These are phyloP conservation scores for Zygothrica quintamaculata DNA, from an alignment of 2,888 invertebrate species.

Conservation along the genomic window DNA sequence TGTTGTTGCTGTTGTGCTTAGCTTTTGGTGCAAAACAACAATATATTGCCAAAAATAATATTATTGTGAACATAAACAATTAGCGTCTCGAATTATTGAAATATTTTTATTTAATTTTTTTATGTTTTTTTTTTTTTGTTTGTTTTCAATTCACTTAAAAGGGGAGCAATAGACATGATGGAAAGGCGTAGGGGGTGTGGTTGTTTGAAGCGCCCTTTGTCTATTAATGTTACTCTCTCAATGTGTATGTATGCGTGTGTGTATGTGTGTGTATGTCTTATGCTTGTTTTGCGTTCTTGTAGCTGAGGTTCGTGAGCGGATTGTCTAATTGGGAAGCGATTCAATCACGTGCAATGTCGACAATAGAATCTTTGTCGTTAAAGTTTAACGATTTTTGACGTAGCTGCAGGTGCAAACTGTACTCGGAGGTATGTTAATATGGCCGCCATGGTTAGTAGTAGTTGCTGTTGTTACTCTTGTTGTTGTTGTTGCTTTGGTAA, in stretches of 20 bases:
- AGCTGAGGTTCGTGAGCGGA: constrained; percentile 65
- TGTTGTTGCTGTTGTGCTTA: constrained; percentile 19
- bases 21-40: constrained; percentile 32
- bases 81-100: constrained; percentile 55
- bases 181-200: neutral
- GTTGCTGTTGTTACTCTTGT: constrained; percentile 31
- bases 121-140: too few relatives aligned
- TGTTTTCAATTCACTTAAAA: neutral
- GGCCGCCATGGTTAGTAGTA: constrained; percentile 68
- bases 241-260: neutral
- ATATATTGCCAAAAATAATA: constrained; percentile 62
- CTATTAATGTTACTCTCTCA: constrained; percentile 1
- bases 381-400: constrained; percentile 71
- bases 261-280: constrained; percentile 23
- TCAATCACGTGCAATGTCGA: constrained; percentile 74
- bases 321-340: constrained; percentile 70
- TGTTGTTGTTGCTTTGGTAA: constrained; percentile 50
- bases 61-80: constrained; percentile 61
- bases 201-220: neutral
- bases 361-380: constrained; percentile 76
- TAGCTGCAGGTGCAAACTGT: constrained; percentile 76
- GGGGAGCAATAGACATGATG: neutral
- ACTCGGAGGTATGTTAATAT: constrained; percentile 72
- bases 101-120: constrained; percentile 60
- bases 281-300: constrained; percentile 64